Evolutionary conservation across 2,888 invertebrate species (phyloP), one percentile per base, ranked within the genome.

Genomic region (Blera fallax): DNA sequence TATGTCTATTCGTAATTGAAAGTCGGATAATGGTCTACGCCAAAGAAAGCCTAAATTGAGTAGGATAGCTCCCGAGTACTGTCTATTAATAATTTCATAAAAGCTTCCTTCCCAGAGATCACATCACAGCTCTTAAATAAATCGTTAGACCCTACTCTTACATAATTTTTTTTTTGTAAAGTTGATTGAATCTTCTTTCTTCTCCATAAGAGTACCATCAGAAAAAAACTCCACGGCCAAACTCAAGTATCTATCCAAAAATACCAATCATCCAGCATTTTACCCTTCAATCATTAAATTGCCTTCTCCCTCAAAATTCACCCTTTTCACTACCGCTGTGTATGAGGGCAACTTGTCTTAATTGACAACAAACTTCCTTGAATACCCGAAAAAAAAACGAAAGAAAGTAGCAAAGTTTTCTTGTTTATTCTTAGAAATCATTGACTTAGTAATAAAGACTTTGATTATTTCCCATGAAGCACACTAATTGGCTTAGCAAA

Each of bases 391-490:
- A 11, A 32, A 48, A 48, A 48, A 8, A 60, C 7, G 29, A 45
- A 16, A 16, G 32, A 45, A 16, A 18, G 18, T 6, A 40, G 27
- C 6, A 14, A 40, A 40, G n/a, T 48, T 18, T 29, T 32, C 32
- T 34, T 50, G n/a, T 65, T 34, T 24, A 34, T 50, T 50, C 48
- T 65, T 65, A n/a, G 34, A 50, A 65, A 45, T 18, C 65, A 50
- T 50, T 50, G 48, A 65, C 45, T 62, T 37, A 24, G 18, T 37
- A 14, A 1, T 37, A 14, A 1, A 24, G 40, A 58, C 18, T 45
- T 64, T 24, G 48, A 65, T 65, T 48, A 65, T 32, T 64, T 65
- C 21, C 34, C 32, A 65, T 48, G 21, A 50, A 11, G 21, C 24
- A 50, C 34, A 50, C 34, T 50, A 50, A 65, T 65, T 65, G 18